phyloP scores from a whole-genome alignment of 2,797 vertebrate species.

The Lates japonicus region DNA sequence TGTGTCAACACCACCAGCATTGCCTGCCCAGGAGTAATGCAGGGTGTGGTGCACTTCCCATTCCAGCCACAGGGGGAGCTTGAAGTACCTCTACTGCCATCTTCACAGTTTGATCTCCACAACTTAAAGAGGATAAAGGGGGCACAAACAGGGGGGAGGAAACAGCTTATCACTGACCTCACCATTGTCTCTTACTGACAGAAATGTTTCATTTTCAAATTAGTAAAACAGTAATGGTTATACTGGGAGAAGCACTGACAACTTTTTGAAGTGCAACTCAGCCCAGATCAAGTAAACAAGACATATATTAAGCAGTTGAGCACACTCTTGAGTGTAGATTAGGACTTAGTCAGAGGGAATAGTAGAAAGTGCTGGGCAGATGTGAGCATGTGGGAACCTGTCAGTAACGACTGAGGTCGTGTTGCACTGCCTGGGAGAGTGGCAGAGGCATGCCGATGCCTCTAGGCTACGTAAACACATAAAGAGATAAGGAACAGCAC shows the following conservation, averaged over 20 bases:
- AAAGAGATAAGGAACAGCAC: constrained; percentile 69
- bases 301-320: not conserved
- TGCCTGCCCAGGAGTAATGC: not conserved
- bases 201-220: not conserved
- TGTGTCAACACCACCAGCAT: constrained; percentile 16
- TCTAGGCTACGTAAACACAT: constrained; percentile 81
- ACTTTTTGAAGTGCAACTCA: not conserved
- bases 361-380: constrained; percentile 54
- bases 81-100: not conserved
- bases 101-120: constrained; percentile 15
- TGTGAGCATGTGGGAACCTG: constrained; percentile 79
- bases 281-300: not conserved
- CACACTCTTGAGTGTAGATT: not conserved
- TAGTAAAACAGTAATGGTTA: not conserved
- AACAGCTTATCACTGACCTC: constrained; percentile 21
- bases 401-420: constrained; percentile 59
- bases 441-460: constrained; percentile 76
- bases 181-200: not conserved
- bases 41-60: constrained; percentile 63
- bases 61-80: constrained; percentile 62
- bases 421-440: constrained; percentile 66
- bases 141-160: not conserved
- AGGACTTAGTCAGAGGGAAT: constrained; percentile 7
- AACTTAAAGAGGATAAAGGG: not conserved
- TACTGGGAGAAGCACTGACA: not conserved